A percentile compares a stretch with the other conserved stretches of the same genome.
Conservation (phyloP, 2,888 invertebrate species). For the Hofmannophila pseudospretella region DNA sequence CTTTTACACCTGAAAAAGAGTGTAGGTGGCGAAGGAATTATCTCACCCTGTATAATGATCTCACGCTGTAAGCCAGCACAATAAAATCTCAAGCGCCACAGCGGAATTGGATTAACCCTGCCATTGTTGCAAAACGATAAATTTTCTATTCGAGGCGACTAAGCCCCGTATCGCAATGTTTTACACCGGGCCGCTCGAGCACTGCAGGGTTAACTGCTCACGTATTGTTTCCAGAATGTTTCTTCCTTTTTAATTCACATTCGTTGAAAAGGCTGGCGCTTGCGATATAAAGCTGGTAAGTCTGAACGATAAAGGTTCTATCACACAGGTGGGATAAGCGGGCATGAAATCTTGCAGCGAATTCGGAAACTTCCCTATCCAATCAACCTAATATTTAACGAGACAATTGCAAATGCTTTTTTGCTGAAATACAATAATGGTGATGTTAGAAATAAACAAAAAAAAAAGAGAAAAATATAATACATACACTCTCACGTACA, state of each 20-base stretch:
- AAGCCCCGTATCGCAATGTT: slow-evolving; percentile 47
- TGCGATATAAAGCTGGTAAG: slow-evolving; percentile 29
- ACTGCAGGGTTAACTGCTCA: slow-evolving; percentile 29
- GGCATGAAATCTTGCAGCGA: too few relatives aligned
- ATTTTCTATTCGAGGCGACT: slow-evolving; percentile 53
- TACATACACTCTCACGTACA: too few relatives aligned
- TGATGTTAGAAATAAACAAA: too few relatives aligned
- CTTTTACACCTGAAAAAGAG: too few relatives aligned
- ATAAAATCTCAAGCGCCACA: slow-evolving; percentile 49
- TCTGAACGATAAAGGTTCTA: slow-evolving; percentile 5
- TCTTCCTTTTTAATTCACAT: slow-evolving; percentile 23
- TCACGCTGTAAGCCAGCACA: slow-evolving; percentile 35
- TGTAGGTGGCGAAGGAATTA: too few relatives aligned
- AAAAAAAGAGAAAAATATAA: too few relatives aligned
- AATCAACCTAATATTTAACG: too few relatives aligned
- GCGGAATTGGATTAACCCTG: slow-evolving; percentile 51
- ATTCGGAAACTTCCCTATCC: too few relatives aligned
- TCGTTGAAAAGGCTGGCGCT: slow-evolving; percentile 22
- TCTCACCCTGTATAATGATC: too few relatives aligned
- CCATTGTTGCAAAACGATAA: slow-evolving; percentile 63
- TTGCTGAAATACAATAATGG: too few relatives aligned
- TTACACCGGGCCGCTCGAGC: slow-evolving; percentile 20
- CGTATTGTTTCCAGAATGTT: slow-evolving; percentile 31
- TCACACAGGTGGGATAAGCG: neutral
- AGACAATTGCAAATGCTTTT: too few relatives aligned